A percentile compares a stretch with the other conserved stretches of the same genome.
phyloP scores from a whole-genome alignment of 2,797 vertebrate genomes.

The Lithobates sylvaticus region DNA sequence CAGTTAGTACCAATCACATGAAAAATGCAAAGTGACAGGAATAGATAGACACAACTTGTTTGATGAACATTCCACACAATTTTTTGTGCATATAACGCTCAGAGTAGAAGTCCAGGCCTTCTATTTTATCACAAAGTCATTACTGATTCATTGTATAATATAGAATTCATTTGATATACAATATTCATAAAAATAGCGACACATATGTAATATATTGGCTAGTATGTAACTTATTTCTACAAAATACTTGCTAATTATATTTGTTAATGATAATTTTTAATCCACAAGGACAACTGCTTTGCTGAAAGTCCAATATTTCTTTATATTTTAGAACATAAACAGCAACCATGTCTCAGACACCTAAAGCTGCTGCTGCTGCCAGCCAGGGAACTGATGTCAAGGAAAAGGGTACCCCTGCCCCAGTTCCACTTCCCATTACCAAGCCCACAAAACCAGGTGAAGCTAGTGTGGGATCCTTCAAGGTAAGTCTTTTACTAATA shows the following conservation, averaged over 20 bases:
- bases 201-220: background rate
- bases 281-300: background rate
- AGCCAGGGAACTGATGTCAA: constrained; percentile 86
- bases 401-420: constrained; percentile 81
- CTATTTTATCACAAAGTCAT: background rate
- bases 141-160: too few species aligned
- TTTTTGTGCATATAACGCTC: background rate
- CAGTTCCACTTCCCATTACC: constrained; percentile 54
- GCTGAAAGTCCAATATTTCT: background rate
- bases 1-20: constrained; percentile 43
- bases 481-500: constrained; percentile 76
- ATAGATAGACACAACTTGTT: background rate
- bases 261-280: background rate
- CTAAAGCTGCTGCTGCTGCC: constrained; percentile 76
- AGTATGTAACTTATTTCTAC: background rate
- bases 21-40: background rate
- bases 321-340: constrained; percentile 60
- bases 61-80: background rate
- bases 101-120: background rate
- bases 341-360: constrained; percentile 88
- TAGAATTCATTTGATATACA: background rate
- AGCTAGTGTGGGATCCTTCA: constrained; percentile 82
- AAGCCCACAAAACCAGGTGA: constrained; percentile 84
- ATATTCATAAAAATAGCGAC: background rate
- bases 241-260: background rate